Evolutionary conservation across 2,797 vertebrate genomes (phyloP), one percentile per base, ranked within the genome.

Genomic region (Champsocephalus gunnari): DNA sequence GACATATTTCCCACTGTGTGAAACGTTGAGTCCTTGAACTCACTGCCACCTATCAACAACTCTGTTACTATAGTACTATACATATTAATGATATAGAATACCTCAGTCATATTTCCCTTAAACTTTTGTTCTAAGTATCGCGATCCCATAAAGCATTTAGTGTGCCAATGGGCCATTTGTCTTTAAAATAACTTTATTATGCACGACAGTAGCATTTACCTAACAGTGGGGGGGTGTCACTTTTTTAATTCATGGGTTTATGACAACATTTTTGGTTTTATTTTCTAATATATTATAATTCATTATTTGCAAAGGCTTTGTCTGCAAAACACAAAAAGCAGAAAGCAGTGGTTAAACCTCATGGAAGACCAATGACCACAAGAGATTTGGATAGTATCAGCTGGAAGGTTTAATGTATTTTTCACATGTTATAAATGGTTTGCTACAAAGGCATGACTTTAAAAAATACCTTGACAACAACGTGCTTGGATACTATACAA

Each of bases 391-490:
- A 69, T 38, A 45, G 32, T 6, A 11, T 53, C 12, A 56, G 13
- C 5, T 54, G 32, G 3, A 53, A 45, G 2, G 21, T 24, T 49
- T 5, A 66, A 41, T 69, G 55, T 51, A 71, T 71, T 75, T 76
- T 59, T 43, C 16, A 32, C n/a, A 61, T 47, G 17, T 49, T 24
- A 21, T 34, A 75, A 50, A 59, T 13, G 3, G 5, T 38, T 61
- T 34, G 19, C 14, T 45, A 47, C n/a, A 62, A 10, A 17, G 6
- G 65, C 32, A 50, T 1, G 12, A 54, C 48, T 51, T 47, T 3
- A 38, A 56, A 50, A 58, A 50, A 58, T 5, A 34, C 17, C 1
- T 13, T 48, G 16, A 58, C 17, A 28, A 17, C 17, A 45, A 32
- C 7, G 14, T 49, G 50, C 43, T 50, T 53, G 21, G 2, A 48